Evolutionary conservation across 2,888 invertebrate species (phyloP).

Genomic region (Stenoptilia bipunctidactyla): DNA sequence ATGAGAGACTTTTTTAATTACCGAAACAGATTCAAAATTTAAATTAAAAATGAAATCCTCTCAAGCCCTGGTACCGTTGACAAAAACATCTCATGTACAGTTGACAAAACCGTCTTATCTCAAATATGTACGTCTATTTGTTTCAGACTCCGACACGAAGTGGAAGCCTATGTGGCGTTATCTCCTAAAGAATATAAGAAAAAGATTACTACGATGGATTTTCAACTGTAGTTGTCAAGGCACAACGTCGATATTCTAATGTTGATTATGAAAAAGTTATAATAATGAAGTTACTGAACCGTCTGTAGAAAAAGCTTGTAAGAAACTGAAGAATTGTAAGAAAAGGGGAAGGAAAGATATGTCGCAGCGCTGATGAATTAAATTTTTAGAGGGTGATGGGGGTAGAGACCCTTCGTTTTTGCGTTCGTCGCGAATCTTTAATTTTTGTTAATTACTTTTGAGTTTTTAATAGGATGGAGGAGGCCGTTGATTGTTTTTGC

Average conservation of each 20-base stretch:
- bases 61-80: slow-evolving; percentile 10
- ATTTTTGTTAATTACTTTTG: slow-evolving; percentile 58
- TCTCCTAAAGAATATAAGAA: slow-evolving; percentile 23
- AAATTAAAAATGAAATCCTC: slow-evolving; percentile 10
- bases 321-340: slow-evolving; percentile 68
- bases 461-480: slow-evolving; percentile 12
- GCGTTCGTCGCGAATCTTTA: slow-evolving; percentile 60
- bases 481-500: slow-evolving; percentile 1
- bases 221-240: fast-evolving
- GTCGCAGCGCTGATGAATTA: slow-evolving; percentile 69
- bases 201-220: slow-evolving; percentile 6
- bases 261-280: slow-evolving; percentile 24
- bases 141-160: slow-evolving; percentile 65
- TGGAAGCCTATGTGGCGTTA: slow-evolving; percentile 33
- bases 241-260: slow-evolving; percentile 19
- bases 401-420: slow-evolving; percentile 51
- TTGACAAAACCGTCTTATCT: slow-evolving; percentile 49
- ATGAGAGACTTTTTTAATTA: too few relatives aligned
- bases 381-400: slow-evolving; percentile 66
- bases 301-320: slow-evolving; percentile 62
- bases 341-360: slow-evolving; percentile 67
- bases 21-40: too few relatives aligned
- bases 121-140: slow-evolving; percentile 57
- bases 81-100: slow-evolving; percentile 3
- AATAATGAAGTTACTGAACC: slow-evolving; percentile 28